Conservation (phyloP, 2,888 invertebrate genomes). For the Brenthis ino region DNA sequence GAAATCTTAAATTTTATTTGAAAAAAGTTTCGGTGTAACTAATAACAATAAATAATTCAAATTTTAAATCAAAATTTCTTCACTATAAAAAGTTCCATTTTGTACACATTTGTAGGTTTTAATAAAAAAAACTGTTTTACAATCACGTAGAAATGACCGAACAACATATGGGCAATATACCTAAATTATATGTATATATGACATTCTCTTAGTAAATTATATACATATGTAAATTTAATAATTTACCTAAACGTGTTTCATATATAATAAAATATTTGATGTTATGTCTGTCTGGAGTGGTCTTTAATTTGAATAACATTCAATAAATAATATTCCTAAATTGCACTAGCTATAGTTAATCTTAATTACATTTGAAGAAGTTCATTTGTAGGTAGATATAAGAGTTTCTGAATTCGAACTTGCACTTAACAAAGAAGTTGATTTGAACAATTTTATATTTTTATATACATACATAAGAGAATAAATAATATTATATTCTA, state of each 20-base stretch:
- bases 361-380: conserved; percentile 21
- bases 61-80: too few species aligned
- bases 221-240: conserved; percentile 1
- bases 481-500: too few species aligned
- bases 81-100: not conserved
- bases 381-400: too few species aligned
- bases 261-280: conserved; percentile 37
- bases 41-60: too few species aligned
- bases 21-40: too few species aligned
- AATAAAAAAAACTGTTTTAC: too few species aligned
- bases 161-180: not conserved
- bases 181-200: not conserved
- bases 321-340: conserved; percentile 67
- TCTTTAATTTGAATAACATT: conserved; percentile 53
- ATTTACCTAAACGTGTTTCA: not conserved
- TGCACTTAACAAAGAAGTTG: not conserved
- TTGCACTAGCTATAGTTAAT: conserved; percentile 67
- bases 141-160: not conserved
- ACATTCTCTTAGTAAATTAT: not conserved
- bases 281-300: conserved; percentile 59
- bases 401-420: too few species aligned
- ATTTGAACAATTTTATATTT: too few species aligned
- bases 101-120: not conserved
- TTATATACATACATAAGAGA: too few species aligned
- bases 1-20: too few species aligned